Evolutionary conservation across 1,140 invertebrate genomes (phyloP).

Genomic region (Drosophila kurseongensis): DNA sequence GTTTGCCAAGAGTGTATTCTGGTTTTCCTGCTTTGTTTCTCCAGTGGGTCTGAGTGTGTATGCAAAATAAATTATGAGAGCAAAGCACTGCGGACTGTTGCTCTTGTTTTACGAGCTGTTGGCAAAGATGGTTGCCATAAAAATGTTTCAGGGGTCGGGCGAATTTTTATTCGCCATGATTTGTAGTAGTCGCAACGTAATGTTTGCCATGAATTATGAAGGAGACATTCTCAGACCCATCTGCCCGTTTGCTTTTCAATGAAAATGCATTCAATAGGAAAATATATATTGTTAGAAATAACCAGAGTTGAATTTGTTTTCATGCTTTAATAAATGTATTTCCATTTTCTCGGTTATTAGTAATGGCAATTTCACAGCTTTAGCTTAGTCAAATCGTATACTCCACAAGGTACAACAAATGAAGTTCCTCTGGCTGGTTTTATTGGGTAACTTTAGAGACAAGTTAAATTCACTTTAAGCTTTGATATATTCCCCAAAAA

Average conservation of each 20-base stretch:
- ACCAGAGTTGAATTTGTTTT: slow-evolving; percentile 9
- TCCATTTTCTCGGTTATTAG: not conserved
- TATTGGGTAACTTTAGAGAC: not conserved
- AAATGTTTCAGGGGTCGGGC: slow-evolving; percentile 13
- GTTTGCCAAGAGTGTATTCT: slow-evolving; percentile 13
- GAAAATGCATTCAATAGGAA: slow-evolving; percentile 13
- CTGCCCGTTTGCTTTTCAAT: slow-evolving; percentile 15
- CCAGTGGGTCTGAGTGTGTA: slow-evolving; percentile 30
- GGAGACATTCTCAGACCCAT: slow-evolving; percentile 22
- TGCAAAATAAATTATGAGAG: slow-evolving; percentile 60
- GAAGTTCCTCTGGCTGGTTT: not conserved
- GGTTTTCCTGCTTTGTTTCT: slow-evolving; percentile 22
- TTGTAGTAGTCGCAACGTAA: slow-evolving; percentile 42
- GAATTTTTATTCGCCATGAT: slow-evolving; percentile 42
- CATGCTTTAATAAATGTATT: not conserved
- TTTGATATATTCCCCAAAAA: not conserved
- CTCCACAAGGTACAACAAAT: not conserved
- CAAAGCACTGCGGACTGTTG: slow-evolving; percentile 34
- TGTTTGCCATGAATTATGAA: slow-evolving; percentile 44
- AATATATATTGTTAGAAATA: slow-evolving; percentile 5
- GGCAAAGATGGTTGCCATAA: slow-evolving; percentile 48
- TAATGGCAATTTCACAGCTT: not conserved
- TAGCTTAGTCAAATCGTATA: not conserved
- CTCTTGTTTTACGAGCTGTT: slow-evolving; percentile 48
- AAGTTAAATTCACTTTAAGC: not conserved